Evolutionary conservation across 2,888 invertebrate species (phyloP).

Genomic region (Sisyra nigra): DNA sequence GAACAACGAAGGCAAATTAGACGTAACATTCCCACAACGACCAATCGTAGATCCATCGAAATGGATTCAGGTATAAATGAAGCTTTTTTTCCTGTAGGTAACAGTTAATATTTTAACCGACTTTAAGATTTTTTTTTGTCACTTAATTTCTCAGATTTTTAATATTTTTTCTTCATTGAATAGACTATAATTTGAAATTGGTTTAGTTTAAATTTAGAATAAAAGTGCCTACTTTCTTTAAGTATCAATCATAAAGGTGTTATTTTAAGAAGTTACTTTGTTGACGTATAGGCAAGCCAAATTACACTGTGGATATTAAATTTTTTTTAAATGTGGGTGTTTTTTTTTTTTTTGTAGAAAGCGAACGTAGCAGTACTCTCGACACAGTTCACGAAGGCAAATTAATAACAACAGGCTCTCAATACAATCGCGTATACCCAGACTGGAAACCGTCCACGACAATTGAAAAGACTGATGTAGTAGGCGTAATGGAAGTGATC

Average conservation of each 20-base stretch:
- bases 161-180: too few species aligned
- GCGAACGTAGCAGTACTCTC: conserved; percentile 55
- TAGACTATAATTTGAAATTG: too few species aligned
- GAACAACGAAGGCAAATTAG: conserved; percentile 48
- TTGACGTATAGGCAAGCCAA: too few species aligned
- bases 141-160: conserved; percentile 4
- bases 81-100: background rate
- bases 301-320: too few species aligned
- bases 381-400: conserved; percentile 63
- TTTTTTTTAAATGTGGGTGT: too few species aligned
- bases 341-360: conserved; percentile 36
- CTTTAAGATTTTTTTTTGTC: background rate
- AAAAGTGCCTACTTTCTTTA: too few species aligned
- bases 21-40: conserved; percentile 34
- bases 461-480: conserved; percentile 68
- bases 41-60: conserved; percentile 64
- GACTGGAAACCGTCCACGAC: conserved; percentile 69
- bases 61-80: conserved; percentile 54
- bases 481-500: conserved; percentile 70
- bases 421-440: conserved; percentile 47
- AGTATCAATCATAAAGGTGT: too few species aligned
- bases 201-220: too few species aligned
- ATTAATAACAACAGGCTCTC: conserved; percentile 29
- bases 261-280: too few species aligned
- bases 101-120: background rate